These are phyloP conservation scores for Eristalinus sepulchralis DNA, from an alignment of 2,888 invertebrate species.

Conservation along the genomic window DNA sequence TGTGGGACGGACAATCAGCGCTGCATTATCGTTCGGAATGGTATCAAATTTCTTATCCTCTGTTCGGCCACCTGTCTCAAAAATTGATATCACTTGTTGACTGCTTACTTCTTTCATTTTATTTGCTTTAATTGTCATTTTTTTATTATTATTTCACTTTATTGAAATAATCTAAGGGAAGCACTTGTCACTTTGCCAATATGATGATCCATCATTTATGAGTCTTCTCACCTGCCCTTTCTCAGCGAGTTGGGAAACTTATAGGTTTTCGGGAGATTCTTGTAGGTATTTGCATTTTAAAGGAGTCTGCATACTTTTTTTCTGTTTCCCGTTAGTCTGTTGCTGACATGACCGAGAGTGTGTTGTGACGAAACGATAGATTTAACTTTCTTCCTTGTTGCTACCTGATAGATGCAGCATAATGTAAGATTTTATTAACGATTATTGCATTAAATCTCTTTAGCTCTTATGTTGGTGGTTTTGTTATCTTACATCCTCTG, in stretches of 20 bases:
- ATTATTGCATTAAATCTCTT: too few species aligned
- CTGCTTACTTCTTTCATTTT: constrained; percentile 46
- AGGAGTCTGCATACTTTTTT: too few species aligned
- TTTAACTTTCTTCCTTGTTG: too few species aligned
- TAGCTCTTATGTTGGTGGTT: too few species aligned
- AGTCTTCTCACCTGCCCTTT: constrained; percentile 5
- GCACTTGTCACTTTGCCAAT: constrained; percentile 35
- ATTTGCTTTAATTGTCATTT: constrained; percentile 34
- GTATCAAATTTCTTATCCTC: constrained; percentile 68
- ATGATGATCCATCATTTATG: constrained; percentile 28
- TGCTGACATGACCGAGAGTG: too few species aligned
- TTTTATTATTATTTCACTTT: constrained; percentile 1
- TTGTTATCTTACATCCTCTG: too few species aligned
- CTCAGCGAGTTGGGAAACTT: neutral
- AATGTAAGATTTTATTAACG: too few species aligned
- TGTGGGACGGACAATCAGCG: constrained; percentile 46
- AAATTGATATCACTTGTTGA: constrained; percentile 68
- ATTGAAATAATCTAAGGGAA: constrained; percentile 18
- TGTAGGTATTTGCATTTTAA: neutral
- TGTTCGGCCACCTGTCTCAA: constrained; percentile 67
- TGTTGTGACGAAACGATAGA: too few species aligned
- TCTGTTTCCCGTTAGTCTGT: too few species aligned
- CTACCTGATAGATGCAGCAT: too few species aligned
- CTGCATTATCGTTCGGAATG: constrained; percentile 40
- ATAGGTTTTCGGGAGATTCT: neutral